Conservation (phyloP, 2,113 vertebrate species). For the Calyptomena viridis region DNA sequence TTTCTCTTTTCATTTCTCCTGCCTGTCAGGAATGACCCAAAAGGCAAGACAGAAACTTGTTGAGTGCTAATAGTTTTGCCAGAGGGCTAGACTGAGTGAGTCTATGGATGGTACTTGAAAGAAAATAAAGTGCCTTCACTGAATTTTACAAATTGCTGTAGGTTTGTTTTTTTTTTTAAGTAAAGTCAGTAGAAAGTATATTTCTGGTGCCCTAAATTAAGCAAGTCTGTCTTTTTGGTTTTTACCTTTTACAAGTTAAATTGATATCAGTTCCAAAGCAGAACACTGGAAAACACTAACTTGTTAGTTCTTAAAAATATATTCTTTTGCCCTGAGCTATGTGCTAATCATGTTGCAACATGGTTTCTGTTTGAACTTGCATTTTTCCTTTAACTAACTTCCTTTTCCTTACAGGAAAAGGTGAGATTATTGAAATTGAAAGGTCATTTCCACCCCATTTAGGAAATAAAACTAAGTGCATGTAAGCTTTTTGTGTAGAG, state of each 20-base stretch:
- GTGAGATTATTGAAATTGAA: background rate
- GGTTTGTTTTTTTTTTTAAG: accelerated
- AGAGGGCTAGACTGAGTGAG: background rate
- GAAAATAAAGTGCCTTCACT: background rate
- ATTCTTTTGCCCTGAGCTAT: background rate
- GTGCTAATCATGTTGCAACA: background rate
- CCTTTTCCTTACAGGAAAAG: background rate
- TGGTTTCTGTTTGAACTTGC: background rate
- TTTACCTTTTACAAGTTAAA: background rate
- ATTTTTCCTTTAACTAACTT: background rate
- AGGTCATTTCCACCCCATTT: background rate
- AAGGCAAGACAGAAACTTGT: background rate
- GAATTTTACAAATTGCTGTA: background rate
- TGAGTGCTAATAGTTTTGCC: background rate
- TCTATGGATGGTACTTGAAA: background rate
- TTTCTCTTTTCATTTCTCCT: background rate
- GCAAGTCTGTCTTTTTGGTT: background rate
- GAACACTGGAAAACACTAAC: background rate
- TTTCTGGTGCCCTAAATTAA: background rate
- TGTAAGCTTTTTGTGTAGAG: background rate
- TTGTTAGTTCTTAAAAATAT: background rate
- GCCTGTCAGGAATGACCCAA: background rate
- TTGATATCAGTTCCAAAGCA: background rate
- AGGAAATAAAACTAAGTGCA: background rate
- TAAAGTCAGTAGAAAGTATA: background rate